Base-by-base conservation (phyloP, 2,797 vertebrate genomes). In the Apodemus agrarius region DNA sequence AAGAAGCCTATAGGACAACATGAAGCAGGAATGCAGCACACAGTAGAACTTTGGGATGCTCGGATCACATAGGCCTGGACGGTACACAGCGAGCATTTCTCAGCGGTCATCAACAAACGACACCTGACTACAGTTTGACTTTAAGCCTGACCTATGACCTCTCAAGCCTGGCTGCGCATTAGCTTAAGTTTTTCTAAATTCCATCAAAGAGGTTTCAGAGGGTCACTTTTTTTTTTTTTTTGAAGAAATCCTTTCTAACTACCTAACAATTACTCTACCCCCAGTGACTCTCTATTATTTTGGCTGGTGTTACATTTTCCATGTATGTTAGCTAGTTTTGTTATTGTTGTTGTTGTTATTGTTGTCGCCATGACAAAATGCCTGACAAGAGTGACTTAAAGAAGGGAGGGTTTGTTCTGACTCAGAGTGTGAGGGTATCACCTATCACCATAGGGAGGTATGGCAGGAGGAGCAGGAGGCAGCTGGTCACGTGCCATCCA, bases 21-120 rank as follows among this genome's bases (percentile, higher is more conserved):
- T 1, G 6, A 40, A 83, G 37, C 37, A 72, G 16, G 34, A 46
- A 87, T 21, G 37, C 37, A 79, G 59, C 7, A 5, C 7, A 26
- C 10, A 59, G 49, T 1, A 85, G 59, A 89, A 93, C 57, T 75
- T 79, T 34, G 82, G 46, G 34, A 6, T 7, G 9, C 29, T 61
- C 21, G 8, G 22, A 43, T 72, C n/a, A 72, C 31, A 37, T 3
- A 54, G 57, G 57, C 52, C 67, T 94, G 22, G 72, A 29, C 31
- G 24, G 1, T 12, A 24, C 0, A 37, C 3, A 24, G 14, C 2
- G 21, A 3, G 43, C 17, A 9, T 54, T 17, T 57, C n/a, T 78
- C 52, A 59, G 43, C 1, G 4, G 14, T 43, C 22, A 34, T 29
- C 75, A 65, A 12, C 52, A 94, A 76, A 94, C 26, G 52, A 69